Conservation (phyloP, 2,113 vertebrate genomes). For the Ceyx cyanopectus region DNA sequence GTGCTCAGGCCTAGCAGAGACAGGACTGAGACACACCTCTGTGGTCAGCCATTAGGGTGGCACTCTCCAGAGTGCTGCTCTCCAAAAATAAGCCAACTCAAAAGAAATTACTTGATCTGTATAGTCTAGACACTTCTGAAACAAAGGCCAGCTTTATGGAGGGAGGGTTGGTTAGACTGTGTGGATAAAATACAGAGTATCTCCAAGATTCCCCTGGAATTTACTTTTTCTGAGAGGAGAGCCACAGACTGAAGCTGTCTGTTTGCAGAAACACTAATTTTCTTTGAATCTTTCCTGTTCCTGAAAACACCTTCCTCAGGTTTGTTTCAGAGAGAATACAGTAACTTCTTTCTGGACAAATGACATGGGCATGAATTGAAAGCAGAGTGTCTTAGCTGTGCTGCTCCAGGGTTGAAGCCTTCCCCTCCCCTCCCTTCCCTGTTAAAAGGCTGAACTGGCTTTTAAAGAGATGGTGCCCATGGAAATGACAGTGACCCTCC, state of each 20-base stretch:
- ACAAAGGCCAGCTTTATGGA: not conserved
- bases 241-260: not conserved
- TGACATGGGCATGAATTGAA: not conserved
- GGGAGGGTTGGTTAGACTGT: not conserved
- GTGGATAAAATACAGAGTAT: not conserved
- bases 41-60: not conserved
- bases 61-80: not conserved
- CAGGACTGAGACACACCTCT: not conserved
- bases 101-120: not conserved
- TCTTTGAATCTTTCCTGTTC: not conserved
- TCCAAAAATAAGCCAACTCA: not conserved
- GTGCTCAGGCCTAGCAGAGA: not conserved
- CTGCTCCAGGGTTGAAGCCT: not conserved
- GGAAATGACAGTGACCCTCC: not conserved
- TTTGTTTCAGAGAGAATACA: not conserved
- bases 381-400: not conserved
- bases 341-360: not conserved
- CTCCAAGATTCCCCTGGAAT: not conserved
- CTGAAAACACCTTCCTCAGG: not conserved
- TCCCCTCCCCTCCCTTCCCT: too few species aligned
- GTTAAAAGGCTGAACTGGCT: not conserved
- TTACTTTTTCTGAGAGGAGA: not conserved
- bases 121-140: not conserved
- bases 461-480: not conserved
- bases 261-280: not conserved